These are phyloP conservation scores for Zenarchopterus dispar DNA, from an alignment of 2,797 vertebrate genomes.

Conservation along the genomic window DNA sequence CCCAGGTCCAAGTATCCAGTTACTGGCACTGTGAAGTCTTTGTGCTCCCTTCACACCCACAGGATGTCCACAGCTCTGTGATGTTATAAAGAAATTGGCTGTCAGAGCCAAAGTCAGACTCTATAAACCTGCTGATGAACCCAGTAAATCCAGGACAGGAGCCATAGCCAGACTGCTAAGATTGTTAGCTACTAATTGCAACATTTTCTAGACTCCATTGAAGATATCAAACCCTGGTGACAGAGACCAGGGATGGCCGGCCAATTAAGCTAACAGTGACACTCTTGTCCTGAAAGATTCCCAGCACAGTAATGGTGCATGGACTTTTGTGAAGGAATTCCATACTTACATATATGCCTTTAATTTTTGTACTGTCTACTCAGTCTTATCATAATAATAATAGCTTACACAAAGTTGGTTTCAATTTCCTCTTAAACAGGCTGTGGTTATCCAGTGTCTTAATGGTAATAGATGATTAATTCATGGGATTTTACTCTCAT, in stretches of 20 bases:
- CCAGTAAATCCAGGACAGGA: conserved; percentile 67
- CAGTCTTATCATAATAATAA: conserved; percentile 56
- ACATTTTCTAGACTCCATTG: conserved; percentile 77
- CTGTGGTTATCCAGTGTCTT: conserved; percentile 23
- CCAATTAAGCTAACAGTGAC: conserved; percentile 77
- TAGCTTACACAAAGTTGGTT: conserved; percentile 62
- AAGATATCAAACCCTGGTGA: conserved; percentile 75
- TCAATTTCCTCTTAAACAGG: conserved; percentile 64
- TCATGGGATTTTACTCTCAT: conserved; percentile 73
- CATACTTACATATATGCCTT: too few species aligned
- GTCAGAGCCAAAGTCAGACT: conserved; percentile 77
- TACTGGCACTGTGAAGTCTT: conserved; percentile 57
- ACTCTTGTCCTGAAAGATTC: conserved; percentile 74
- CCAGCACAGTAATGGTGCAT: conserved; percentile 59
- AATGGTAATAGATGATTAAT: conserved; percentile 70
- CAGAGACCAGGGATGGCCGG: conserved; percentile 63
- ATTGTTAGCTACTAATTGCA: conserved; percentile 81
- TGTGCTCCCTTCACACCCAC: conserved; percentile 67
- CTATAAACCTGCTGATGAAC: conserved; percentile 83
- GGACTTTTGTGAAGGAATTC: conserved; percentile 33
- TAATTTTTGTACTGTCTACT: conserved; percentile 40
- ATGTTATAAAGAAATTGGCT: conserved; percentile 65
- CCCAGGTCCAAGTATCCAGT: conserved; percentile 41
- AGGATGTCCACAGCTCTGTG: conserved; percentile 65
- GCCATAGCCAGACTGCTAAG: conserved; percentile 61